These are phyloP conservation scores for Falco novaeseelandiae DNA, from an alignment of 2,797 vertebrate genomes.

Conservation along the genomic window DNA sequence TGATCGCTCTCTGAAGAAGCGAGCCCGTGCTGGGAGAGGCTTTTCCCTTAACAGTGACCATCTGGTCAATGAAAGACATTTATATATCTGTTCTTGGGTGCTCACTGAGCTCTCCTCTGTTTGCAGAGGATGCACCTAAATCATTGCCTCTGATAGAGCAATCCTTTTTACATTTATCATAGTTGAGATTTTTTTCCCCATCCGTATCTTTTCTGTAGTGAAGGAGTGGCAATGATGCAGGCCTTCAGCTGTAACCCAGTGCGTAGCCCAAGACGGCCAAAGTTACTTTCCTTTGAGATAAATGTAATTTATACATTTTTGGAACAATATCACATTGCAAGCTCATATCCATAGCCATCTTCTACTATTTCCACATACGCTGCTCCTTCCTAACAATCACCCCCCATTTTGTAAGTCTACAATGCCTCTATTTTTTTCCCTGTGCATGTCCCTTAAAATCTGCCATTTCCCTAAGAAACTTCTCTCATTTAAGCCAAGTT, in stretches of 20 bases:
- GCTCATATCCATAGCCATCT: not conserved
- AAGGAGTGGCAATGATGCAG: not conserved
- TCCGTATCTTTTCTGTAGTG: not conserved
- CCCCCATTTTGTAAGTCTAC: not conserved
- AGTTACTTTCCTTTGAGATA: not conserved
- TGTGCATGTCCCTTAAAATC: not conserved
- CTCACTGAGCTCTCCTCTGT: not conserved
- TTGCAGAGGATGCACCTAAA: not conserved
- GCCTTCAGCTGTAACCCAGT: not conserved
- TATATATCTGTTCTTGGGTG: not conserved
- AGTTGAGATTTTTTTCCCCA: not conserved
- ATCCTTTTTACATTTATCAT: not conserved
- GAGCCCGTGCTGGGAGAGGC: not conserved
- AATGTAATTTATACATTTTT: not conserved
- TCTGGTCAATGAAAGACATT: not conserved
- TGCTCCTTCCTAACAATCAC: not conserved
- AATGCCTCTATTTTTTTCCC: not conserved
- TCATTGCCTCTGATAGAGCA: not conserved
- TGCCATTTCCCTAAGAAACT: not conserved
- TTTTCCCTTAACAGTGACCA: not conserved
- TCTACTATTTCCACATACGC: not conserved
- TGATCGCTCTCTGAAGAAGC: not conserved
- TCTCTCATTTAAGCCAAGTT: not conserved
- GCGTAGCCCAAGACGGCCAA: not conserved
- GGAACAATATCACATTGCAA: slow-evolving; percentile 60